Evolutionary conservation across 2,888 invertebrate genomes (phyloP).

Genomic region (Axea sp.): DNA sequence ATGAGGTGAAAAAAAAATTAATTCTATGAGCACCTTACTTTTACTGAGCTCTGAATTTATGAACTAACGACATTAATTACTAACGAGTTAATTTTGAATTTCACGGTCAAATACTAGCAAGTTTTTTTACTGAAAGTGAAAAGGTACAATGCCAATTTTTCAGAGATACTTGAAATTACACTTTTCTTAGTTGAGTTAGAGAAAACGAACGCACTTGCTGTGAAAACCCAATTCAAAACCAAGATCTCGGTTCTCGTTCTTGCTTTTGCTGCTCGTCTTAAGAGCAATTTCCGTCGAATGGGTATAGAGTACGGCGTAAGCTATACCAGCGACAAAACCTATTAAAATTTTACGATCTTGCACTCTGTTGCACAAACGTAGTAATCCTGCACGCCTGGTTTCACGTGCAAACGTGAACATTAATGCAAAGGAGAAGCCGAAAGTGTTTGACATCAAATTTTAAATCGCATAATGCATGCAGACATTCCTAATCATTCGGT

Average conservation of each 20-base stretch:
- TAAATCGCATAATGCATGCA: conserved; percentile 37
- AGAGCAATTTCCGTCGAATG: conserved; percentile 63
- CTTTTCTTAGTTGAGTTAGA: conserved; percentile 47
- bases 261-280: conserved; percentile 63
- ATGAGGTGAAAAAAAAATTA: too few species aligned
- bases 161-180: conserved; percentile 58
- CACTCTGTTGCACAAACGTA: conserved; percentile 60
- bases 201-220: conserved; percentile 51
- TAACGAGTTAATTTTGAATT: conserved; percentile 13
- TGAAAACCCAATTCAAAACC: conserved; percentile 60
- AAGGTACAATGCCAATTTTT: conserved; percentile 27
- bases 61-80: conserved; percentile 29
- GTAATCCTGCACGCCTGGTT: conserved; percentile 58
- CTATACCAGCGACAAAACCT: conserved; percentile 62
- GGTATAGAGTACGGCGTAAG: conserved; percentile 60
- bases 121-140: conserved; percentile 10
- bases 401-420: conserved; percentile 57
- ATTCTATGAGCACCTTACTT: too few species aligned
- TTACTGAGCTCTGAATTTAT: too few species aligned
- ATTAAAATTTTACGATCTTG: conserved; percentile 61
- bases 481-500: conserved; percentile 49
- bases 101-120: conserved; percentile 45
- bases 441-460: conserved; percentile 54
- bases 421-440: conserved; percentile 56
- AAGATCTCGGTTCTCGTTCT: conserved; percentile 43